These are phyloP conservation scores for Menura novaehollandiae DNA, from an alignment of 2,113 vertebrate species.

Conservation along the genomic window DNA sequence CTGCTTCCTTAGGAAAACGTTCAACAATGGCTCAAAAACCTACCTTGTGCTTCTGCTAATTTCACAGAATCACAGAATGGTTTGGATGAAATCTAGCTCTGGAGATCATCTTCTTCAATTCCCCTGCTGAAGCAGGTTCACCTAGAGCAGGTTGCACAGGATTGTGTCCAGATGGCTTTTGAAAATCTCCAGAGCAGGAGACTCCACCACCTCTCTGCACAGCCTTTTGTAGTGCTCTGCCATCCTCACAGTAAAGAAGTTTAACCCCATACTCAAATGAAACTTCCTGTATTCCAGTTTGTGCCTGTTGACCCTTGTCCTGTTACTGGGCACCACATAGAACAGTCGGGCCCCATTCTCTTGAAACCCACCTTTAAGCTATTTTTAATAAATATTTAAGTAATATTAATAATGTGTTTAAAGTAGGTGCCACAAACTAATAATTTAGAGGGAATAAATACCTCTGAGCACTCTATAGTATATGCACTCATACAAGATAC, in stretches of 20 bases:
- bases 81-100: neutral
- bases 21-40: neutral
- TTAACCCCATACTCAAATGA: neutral
- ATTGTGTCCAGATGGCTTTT: neutral
- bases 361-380: neutral
- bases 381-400: neutral
- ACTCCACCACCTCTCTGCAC: no score
- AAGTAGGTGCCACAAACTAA: neutral
- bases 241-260: neutral
- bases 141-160: neutral
- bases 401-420: neutral
- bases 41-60: neutral
- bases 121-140: neutral
- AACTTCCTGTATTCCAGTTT: neutral
- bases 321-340: no score
- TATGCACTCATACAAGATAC: fast-evolving
- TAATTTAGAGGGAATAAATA: neutral
- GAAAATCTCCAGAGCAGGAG: neutral
- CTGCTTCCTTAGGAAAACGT: neutral
- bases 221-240: neutral
- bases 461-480: neutral
- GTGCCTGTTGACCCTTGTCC: neutral
- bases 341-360: neutral
- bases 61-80: neutral
- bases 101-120: neutral